Base-by-base conservation (phyloP, 2,888 invertebrate genomes). In the Theristus sp. region DNA sequence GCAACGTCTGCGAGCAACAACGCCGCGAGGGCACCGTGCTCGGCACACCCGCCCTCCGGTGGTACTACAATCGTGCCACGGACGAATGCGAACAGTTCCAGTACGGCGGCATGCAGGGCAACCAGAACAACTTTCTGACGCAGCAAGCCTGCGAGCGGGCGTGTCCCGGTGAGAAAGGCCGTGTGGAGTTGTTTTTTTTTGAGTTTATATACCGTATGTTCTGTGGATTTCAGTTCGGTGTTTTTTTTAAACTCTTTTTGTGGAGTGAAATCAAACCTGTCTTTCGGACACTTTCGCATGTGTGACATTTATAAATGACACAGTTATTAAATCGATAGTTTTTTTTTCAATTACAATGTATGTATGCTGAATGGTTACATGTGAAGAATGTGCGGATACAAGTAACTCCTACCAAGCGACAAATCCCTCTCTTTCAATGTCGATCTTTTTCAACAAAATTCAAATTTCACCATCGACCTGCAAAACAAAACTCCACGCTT, bases 61-160 rank as follows among this genome's bases (percentile, higher is more conserved):
- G 60, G 64, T 72, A 72, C 61, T 72, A 72, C 64, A 72, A 73
- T 62, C 66, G 70, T 1, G 73, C 73, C 62, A 70, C 70, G 30
- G 64, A 70, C 47, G 65, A 67, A 64, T 72, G 72, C 60, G 66
- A 70, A n/a, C 66, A 69, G 24, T 72, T 72, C 68, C 66, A 67
- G 63, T 72, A 72, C 67, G 72, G 71, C 61, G 72, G 72, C 52
- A 68, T 67, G 58, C 64, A 70, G 20, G 69, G 69, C 26, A 68
- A 68, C 56, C 71, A 71, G 62, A 72, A 72, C 67, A 72, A 72
- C 63, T 72, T 72, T 63, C 62, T 68, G 57, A 63, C 64, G 1
- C 68, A 67, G 29, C 29, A 66, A 1, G 71, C 70, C 28, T 72
- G 72, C 63, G 67, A 67, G 56, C 60, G 68, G 55, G 70, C 70